phyloP scores from a whole-genome alignment of 2,797 vertebrate genomes.

The Crenichthys baileyi region DNA sequence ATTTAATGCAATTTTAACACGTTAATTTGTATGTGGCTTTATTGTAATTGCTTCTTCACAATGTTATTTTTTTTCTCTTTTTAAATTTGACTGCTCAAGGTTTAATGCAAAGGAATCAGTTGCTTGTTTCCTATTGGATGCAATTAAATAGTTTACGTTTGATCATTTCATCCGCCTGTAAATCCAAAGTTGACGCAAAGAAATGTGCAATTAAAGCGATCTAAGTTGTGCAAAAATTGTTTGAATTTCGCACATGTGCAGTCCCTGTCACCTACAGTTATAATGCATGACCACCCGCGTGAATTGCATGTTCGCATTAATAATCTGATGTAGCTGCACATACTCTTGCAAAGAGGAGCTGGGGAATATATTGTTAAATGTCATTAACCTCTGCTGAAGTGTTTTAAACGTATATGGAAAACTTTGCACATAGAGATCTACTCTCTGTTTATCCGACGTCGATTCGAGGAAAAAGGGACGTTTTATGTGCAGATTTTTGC shows the following conservation, averaged over 20 bases:
- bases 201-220: conserved; percentile 36
- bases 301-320: neutral
- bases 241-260: conserved; percentile 24
- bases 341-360: neutral
- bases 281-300: neutral
- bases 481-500: neutral
- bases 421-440: neutral
- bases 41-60: neutral
- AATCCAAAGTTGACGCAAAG: conserved; percentile 32
- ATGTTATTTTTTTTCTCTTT: conserved; percentile 4
- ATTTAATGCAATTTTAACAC: conserved; percentile 2
- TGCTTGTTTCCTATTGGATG: conserved; percentile 16
- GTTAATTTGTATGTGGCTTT: neutral
- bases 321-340: neutral
- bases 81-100: neutral
- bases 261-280: neutral
- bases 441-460: neutral
- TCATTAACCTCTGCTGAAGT: neutral
- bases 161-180: conserved; percentile 45
- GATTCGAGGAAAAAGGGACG: neutral
- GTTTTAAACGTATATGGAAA: neutral
- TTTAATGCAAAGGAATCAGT: conserved; percentile 13
- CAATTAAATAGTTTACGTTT: conserved; percentile 31
- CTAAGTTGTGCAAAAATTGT: conserved; percentile 33
- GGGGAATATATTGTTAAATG: neutral